Base-by-base conservation (phyloP, 2,888 invertebrate genomes). In the Torymus auratus region DNA sequence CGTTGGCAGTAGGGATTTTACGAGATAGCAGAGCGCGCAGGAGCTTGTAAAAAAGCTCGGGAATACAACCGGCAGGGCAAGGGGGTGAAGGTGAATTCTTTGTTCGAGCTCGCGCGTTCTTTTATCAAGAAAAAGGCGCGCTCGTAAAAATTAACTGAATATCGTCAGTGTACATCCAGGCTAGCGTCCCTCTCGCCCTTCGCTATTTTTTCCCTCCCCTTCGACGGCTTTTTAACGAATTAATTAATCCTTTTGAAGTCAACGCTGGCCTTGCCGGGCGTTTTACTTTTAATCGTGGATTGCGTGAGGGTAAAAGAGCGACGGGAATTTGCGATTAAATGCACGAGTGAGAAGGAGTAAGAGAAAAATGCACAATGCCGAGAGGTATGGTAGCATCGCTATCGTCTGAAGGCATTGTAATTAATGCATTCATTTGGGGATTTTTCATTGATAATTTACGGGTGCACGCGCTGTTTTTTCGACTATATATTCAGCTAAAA, bases 131-230 rank as follows among this genome's bases (percentile, higher is more conserved):
- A 64, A 17, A 55, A 75, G 50, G 53, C n/a, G 68, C 56, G 80
- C 83, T 71, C 79, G 76, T 80, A 76, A 80, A 80, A 80, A 80
- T 80, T 80, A 76, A 80, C 71, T 53, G 70, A 62, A 78, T 74
- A 73, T 77, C 69, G 62, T 50, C 70, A 71, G 41, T 41, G 56
- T 71, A 72, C 28, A 56, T 61, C 60, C 72, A 28, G 17, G 62
- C 53, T 61, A 41, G 67, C 69, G 76, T 75, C 80, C 78, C 83
- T 65, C 70, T 69, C 77, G 58, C 62, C 11, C 52, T 64, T 55
- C 77, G 52, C 61, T 75, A 1, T 20, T 67, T 61, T 61, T 68
- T 69, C 68, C 70, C 55, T 70, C 55, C 64, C 74, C 41, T 41
- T 41, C 41, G 41, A 41, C 41, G 41, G 69, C 65, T 77, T 70